phyloP scores from a whole-genome alignment of 2,797 vertebrate genomes.

The Phrynocephalus forsythii region DNA sequence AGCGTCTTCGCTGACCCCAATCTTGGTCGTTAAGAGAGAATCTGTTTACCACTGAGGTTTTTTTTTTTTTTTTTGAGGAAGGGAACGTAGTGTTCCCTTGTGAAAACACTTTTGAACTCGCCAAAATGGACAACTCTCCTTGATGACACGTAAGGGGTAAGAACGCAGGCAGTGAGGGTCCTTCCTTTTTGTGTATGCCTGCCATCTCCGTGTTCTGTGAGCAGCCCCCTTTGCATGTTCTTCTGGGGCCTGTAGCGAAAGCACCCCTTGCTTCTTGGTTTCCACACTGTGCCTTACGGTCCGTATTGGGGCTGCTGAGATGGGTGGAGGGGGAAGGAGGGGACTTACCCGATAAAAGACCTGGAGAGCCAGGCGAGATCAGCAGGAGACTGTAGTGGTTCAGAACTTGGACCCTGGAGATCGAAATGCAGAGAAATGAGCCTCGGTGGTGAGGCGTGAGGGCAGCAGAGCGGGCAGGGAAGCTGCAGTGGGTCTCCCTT shows the following conservation, averaged over 20 bases:
- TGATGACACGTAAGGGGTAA: accelerated
- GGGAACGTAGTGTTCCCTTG: neutral
- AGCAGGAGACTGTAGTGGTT: neutral
- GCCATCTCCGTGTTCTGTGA: neutral
- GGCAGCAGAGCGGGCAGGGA: no score
- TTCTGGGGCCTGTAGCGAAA: conserved; percentile 10
- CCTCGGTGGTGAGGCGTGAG: neutral
- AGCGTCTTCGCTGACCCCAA: neutral
- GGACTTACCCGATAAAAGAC: neutral
- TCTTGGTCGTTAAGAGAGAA: neutral
- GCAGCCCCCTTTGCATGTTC: conserved; percentile 46
- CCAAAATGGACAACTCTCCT: neutral
- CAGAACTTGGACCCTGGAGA: no score
- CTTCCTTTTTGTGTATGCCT: conserved; percentile 17
- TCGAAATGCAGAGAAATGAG: neutral
- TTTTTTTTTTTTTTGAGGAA: neutral
- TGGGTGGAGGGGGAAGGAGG: no score
- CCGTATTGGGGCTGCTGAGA: neutral
- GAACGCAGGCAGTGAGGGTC: conserved; percentile 33
- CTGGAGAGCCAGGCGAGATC: no score
- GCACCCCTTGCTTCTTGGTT: neutral
- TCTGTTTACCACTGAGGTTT: neutral
- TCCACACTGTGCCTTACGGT: neutral
- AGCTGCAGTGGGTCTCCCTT: neutral
- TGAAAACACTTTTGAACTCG: neutral